Evolutionary conservation across 2,797 vertebrate species (phyloP).

Genomic region (Neopelma chrysocephalum): DNA sequence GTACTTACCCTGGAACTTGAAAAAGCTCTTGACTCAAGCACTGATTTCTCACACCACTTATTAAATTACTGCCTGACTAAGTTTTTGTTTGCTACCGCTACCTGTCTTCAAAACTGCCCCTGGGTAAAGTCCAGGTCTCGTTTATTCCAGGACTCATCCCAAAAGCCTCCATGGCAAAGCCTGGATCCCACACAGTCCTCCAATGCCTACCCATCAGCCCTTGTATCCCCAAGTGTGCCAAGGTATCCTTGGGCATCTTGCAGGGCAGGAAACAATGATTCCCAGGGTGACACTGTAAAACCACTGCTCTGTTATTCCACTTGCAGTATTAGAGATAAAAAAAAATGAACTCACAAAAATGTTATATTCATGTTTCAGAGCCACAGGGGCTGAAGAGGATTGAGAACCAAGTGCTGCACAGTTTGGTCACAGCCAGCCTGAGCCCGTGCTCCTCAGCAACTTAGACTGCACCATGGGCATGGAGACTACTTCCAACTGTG

Average conservation of each 20-base stretch:
- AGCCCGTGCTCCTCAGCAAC: neutral
- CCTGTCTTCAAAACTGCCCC: neutral
- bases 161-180: neutral
- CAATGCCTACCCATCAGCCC: rapidly evolving
- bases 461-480: neutral
- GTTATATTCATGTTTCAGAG: neutral
- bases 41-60: neutral
- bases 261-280: neutral
- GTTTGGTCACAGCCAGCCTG: neutral
- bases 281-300: neutral
- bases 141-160: neutral
- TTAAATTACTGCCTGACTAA: neutral
- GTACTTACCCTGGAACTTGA: neutral
- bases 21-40: neutral
- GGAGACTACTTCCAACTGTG: neutral
- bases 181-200: neutral
- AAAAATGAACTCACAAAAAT: neutral
- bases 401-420: neutral
- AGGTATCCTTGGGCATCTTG: no score
- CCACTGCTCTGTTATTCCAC: neutral
- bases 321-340: neutral
- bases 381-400: neutral
- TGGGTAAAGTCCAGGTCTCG: rapidly evolving
- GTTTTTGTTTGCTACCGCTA: neutral
- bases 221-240: neutral